Conservation (phyloP, 2,888 invertebrate genomes). For the Caenorhabditis virilis region DNA sequence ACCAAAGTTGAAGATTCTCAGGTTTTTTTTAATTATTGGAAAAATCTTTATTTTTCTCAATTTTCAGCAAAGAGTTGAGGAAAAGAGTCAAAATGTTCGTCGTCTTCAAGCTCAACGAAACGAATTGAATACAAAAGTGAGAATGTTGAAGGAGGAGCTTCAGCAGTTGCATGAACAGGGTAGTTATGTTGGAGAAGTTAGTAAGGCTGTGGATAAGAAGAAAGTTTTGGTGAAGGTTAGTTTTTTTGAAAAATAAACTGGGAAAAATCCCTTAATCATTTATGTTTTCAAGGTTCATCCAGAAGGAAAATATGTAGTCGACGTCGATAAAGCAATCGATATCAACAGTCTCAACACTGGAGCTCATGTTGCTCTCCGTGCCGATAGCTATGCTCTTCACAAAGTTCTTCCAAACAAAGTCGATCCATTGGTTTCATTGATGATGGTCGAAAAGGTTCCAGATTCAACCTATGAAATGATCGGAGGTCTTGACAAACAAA, state of each 20-base stretch:
- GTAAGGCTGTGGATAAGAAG: conserved; percentile 99
- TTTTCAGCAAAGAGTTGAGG: conserved; percentile 82
- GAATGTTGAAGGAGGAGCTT: conserved; percentile 94
- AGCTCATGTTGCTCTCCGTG: conserved; percentile 92
- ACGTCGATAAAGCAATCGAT: conserved; percentile 97
- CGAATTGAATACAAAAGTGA: conserved; percentile 97
- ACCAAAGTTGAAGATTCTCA: conserved; percentile 97
- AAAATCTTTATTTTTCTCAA: no score
- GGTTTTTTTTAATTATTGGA: no score
- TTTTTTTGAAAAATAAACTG: no score
- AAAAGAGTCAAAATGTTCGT: conserved; percentile 93
- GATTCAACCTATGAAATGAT: conserved; percentile 99
- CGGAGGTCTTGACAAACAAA: conserved; percentile 97
- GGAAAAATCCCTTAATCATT: no score
- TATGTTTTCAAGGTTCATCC: no score
- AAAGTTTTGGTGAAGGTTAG: conserved; percentile 89
- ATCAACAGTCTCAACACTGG: conserved; percentile 96
- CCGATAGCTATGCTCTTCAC: conserved; percentile 96
- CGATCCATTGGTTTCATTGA: conserved; percentile 95
- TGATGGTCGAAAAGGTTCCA: conserved; percentile 99
- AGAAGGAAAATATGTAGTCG: conserved; percentile 98
- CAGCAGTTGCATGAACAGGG: conserved; percentile 94
- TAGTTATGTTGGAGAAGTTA: conserved; percentile 98
- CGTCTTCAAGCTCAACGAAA: conserved; percentile 96
- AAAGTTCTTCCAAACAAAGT: conserved; percentile 98